Evolutionary conservation across 2,888 invertebrate genomes (phyloP).

Genomic region (Drosophila algonquin): DNA sequence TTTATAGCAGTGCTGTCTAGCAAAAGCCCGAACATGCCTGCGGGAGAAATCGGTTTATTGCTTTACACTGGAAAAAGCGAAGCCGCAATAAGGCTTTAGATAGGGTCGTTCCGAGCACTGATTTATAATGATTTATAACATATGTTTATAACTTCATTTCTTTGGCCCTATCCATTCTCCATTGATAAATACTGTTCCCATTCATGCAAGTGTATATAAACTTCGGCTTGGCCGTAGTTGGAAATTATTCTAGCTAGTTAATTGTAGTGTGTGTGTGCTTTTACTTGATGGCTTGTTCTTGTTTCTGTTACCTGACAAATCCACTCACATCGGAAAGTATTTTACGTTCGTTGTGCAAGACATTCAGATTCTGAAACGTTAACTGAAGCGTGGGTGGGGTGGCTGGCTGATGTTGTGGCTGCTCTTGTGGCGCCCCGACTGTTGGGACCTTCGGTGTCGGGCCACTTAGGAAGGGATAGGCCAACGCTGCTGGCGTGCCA

Average conservation of each 20-base stretch:
- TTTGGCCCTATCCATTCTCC: too few relatives aligned
- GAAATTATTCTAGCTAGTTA: conserved; percentile 4
- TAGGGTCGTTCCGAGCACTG: too few relatives aligned
- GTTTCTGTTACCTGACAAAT: conserved; percentile 85
- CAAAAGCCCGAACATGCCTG: too few relatives aligned
- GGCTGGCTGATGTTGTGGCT: conserved; percentile 34
- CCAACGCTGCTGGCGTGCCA: conserved; percentile 18
- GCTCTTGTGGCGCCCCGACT: conserved; percentile 38
- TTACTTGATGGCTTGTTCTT: conserved; percentile 19
- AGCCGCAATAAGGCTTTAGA: too few relatives aligned
- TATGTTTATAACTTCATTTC: too few relatives aligned
- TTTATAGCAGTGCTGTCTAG: too few relatives aligned
- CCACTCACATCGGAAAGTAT: conserved; percentile 90
- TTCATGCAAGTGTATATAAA: neutral
- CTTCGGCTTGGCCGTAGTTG: conserved; percentile 1
- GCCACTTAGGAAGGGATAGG: conserved; percentile 30
- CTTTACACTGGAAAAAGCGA: too few relatives aligned
- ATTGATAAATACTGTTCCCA: neutral
- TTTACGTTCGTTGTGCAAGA: conserved; percentile 85
- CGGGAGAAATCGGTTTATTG: too few relatives aligned
- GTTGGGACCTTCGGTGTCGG: neutral
- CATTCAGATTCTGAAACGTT: conserved; percentile 87
- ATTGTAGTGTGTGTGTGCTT: conserved; percentile 11
- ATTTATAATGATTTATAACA: too few relatives aligned
- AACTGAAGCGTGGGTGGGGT: conserved; percentile 86